A percentile compares a stretch with the other conserved stretches of the same genome.
phyloP scores from a whole-genome alignment of 2,797 vertebrate genomes.

The Hypotaenidia okinawae region DNA sequence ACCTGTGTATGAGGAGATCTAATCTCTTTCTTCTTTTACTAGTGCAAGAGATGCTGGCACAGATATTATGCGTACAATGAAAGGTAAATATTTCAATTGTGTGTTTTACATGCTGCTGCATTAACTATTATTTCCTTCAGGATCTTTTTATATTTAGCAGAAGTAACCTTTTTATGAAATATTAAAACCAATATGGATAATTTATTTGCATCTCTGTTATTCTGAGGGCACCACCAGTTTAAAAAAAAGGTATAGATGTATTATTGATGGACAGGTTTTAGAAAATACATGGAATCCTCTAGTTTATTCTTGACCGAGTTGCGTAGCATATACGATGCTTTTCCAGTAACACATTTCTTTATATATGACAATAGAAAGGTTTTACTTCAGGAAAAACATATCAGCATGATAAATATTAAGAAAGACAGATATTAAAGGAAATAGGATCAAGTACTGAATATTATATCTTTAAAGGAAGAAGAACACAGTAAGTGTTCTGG shows the following conservation, averaged over 20 bases:
- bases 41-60: not conserved
- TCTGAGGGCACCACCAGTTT: not conserved
- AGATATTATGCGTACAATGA: not conserved
- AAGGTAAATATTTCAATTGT: not conserved
- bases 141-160: not conserved
- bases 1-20: not conserved
- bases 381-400: not conserved
- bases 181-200: not conserved
- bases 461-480: not conserved
- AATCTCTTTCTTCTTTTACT: not conserved
- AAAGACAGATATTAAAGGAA: not conserved
- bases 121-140: not conserved
- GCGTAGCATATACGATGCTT: not conserved
- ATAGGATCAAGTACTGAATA: not conserved
- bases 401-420: not conserved
- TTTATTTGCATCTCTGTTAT: not conserved
- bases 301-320: not conserved
- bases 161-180: not conserved
- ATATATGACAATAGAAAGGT: not conserved
- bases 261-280: not conserved
- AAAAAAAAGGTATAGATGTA: not conserved
- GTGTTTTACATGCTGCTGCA: not conserved
- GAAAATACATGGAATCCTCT: not conserved
- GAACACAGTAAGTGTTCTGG: not conserved
- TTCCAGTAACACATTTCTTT: not conserved